These are phyloP conservation scores for Sphaerophoria rueppellii DNA, from an alignment of 2,888 invertebrate genomes.

Conservation along the genomic window DNA sequence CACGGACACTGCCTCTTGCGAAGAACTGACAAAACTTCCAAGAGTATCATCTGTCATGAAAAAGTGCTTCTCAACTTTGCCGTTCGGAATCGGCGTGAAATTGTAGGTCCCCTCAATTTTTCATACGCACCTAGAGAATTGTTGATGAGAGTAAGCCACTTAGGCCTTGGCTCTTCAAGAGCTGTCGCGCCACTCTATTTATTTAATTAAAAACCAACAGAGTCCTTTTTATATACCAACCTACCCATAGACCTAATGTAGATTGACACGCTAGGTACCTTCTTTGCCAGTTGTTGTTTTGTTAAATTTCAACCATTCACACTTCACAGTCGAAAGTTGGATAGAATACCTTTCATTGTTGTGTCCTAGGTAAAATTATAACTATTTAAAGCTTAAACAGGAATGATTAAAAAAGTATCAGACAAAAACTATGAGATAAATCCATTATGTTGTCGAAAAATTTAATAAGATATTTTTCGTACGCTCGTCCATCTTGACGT, in stretches of 20 bases:
- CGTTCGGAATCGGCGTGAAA: too few relatives aligned
- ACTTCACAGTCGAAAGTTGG: constrained; percentile 13
- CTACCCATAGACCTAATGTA: background rate
- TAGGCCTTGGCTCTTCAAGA: too few relatives aligned
- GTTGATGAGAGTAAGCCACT: too few relatives aligned
- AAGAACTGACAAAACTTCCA: too few relatives aligned
- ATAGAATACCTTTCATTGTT: constrained; percentile 4
- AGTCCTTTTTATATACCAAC: constrained; percentile 9
- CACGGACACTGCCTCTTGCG: too few relatives aligned
- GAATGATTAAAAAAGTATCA: background rate
- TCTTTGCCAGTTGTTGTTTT: background rate
- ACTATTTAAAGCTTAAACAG: background rate
- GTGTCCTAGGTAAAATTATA: background rate
- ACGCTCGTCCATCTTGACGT: constrained; percentile 49
- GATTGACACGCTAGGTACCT: background rate
- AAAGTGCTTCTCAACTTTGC: too few relatives aligned
- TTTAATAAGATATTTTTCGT: constrained; percentile 19
- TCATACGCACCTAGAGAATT: too few relatives aligned
- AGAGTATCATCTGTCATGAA: too few relatives aligned
- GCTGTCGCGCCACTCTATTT: too few relatives aligned
- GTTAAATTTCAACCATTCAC: constrained; percentile 8
- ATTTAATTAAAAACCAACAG: constrained; percentile 73
- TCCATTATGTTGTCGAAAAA: constrained; percentile 21
- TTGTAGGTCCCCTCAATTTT: too few relatives aligned
- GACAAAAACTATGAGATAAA: background rate